Base-by-base conservation (phyloP, 2,888 invertebrate species). In the Fragum fragum region DNA sequence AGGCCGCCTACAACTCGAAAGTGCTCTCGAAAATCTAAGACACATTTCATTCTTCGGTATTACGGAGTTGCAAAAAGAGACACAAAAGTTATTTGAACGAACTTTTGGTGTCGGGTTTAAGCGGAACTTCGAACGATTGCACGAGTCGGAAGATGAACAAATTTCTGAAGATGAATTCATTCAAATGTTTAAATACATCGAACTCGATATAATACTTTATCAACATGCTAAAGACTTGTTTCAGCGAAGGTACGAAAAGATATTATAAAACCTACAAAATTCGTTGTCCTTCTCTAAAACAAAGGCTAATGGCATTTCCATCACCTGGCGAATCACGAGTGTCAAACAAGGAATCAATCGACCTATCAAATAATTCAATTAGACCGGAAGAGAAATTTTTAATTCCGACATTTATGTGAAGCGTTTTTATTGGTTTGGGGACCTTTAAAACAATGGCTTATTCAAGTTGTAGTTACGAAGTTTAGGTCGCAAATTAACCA, bases 161-260 rank as follows among this genome's bases (percentile, higher is more conserved):
- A 61, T 86, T 18, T 72, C 83, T 14, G 79, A 74, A 47, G 77
- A 77, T 18, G 81, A 86, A 63, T 86, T 83, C 74, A 36, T 75
- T 9, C 36, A 69, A 23, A 81, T 86, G 74, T 79, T 86, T 73
- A 52, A 73, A 52, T 79, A 76, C 39, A 79, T 86, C 1, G 83
- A 83, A 26, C 77, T 83, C 23, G 86, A 86, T 59, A 71, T 86
- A 18, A 81, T 81, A 28, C 52, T 86, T 32, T 86, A 86, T 73
- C 53, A 73, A 55, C 76, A 81, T 71, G 86, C 86, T 3, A 78
- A 73, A 57, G 55, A 78, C 26, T 21, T 86, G 7, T 86, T 86
- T 63, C 39, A 21, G 29, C 39, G 42, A n/a, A 29, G 66, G 9
- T 36, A 18, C 18, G 61, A 61, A 11, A 61, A 29, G 61, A 61